These are phyloP conservation scores for Erebia epiphron DNA, from an alignment of 2,888 invertebrate genomes.

Conservation along the genomic window DNA sequence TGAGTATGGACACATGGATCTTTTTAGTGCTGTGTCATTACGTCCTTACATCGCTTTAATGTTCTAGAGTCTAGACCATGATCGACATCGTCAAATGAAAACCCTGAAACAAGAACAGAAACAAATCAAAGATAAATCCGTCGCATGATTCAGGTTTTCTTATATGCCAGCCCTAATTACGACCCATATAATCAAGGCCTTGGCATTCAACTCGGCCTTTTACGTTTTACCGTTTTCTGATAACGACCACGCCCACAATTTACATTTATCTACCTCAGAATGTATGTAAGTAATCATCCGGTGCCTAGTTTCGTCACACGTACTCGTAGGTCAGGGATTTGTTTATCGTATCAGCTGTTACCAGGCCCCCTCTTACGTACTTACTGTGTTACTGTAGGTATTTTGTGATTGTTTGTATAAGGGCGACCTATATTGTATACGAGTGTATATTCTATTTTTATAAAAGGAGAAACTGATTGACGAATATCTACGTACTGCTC, in stretches of 20 bases:
- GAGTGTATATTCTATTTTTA: neutral
- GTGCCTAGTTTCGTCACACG: slow-evolving; percentile 54
- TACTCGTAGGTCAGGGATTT: slow-evolving; percentile 59
- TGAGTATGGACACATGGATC: too few relatives aligned
- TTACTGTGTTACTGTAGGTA: neutral
- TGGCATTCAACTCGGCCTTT: slow-evolving; percentile 35
- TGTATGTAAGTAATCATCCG: slow-evolving; percentile 48
- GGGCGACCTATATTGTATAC: neutral
- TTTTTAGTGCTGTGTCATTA: too few relatives aligned
- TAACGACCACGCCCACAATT: slow-evolving; percentile 47
- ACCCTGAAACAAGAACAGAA: neutral
- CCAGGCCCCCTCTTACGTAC: slow-evolving; percentile 37
- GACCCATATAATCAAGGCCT: slow-evolving; percentile 21
- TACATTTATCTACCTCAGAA: slow-evolving; percentile 52
- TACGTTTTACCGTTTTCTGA: slow-evolving; percentile 38
- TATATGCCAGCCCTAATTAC: slow-evolving; percentile 11
- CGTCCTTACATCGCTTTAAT: neutral
- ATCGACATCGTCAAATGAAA: neutral
- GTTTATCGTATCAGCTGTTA: slow-evolving; percentile 62
- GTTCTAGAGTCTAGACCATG: neutral
- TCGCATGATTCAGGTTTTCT: neutral
- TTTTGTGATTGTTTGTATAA: slow-evolving; percentile 8
- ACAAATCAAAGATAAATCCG: neutral
- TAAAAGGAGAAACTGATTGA: neutral
- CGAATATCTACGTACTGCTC: too few relatives aligned